phyloP scores from a whole-genome alignment of 2,113 vertebrate species.

The Gymnocephalus cernua region DNA sequence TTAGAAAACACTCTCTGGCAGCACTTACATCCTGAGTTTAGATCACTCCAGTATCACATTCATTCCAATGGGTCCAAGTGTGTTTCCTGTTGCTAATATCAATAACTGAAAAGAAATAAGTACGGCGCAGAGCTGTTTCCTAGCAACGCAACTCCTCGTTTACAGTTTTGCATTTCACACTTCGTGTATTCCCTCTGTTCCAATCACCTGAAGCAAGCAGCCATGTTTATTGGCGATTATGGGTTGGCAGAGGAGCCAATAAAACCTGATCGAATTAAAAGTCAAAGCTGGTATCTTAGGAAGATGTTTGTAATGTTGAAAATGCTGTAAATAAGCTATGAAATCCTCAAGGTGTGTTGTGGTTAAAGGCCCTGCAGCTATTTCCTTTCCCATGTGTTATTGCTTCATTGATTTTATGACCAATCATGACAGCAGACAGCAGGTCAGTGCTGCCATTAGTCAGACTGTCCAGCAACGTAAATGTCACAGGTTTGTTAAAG shows the following conservation, averaged over 20 bases:
- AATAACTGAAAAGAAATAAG: slow-evolving; percentile 16
- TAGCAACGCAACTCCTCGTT: slow-evolving; percentile 17
- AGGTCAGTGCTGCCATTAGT: background rate
- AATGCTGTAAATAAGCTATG: background rate
- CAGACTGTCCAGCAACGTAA: background rate
- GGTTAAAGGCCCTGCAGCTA: background rate
- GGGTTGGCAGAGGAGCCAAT: background rate
- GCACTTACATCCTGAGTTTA: background rate
- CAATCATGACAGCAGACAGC: background rate
- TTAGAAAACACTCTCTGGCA: background rate
- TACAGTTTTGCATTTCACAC: slow-evolving; percentile 8
- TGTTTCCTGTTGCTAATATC: slow-evolving; percentile 7
- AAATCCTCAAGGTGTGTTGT: background rate
- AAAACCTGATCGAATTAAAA: background rate
- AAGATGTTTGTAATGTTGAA: background rate
- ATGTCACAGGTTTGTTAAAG: background rate
- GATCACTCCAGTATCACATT: background rate
- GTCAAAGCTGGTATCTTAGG: background rate
- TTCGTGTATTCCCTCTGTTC: slow-evolving; percentile 26
- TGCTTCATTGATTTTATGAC: background rate
- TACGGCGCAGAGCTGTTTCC: slow-evolving; percentile 8
- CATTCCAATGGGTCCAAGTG: background rate
- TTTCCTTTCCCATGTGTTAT: background rate
- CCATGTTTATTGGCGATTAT: slow-evolving; percentile 10
- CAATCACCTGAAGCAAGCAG: slow-evolving; percentile 3